These are phyloP conservation scores for Amphipoea lucens DNA, from an alignment of 2,888 invertebrate species.

Conservation along the genomic window DNA sequence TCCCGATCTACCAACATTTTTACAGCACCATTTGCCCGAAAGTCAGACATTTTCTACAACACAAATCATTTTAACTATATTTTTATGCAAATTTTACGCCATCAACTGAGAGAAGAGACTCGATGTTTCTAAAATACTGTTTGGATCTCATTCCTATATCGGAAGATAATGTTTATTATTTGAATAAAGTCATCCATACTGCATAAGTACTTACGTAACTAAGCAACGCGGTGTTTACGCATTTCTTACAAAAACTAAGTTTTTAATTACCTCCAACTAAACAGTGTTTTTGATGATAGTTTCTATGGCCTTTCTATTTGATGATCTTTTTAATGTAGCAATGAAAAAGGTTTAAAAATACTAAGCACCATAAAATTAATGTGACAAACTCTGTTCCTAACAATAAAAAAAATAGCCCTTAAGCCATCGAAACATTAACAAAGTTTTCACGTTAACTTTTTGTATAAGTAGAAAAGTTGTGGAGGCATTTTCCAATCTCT, in stretches of 20 bases:
- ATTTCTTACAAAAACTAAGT: not conserved
- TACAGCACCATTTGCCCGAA: constrained; percentile 83
- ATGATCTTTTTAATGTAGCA: constrained; percentile 24
- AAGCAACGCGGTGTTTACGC: not conserved
- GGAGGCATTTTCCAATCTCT: constrained; percentile 86
- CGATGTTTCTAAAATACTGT: constrained; percentile 63
- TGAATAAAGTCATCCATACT: constrained; percentile 24
- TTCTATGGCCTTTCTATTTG: constrained; percentile 23
- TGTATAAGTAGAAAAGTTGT: constrained; percentile 86
- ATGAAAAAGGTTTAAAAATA: constrained; percentile 61
- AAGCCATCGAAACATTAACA: constrained; percentile 79
- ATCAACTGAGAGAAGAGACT: constrained; percentile 60
- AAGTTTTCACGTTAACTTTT: constrained; percentile 86
- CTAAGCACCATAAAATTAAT: constrained; percentile 62
- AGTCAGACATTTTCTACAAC: constrained; percentile 82
- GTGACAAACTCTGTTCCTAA: constrained; percentile 68
- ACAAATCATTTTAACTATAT: constrained; percentile 83
- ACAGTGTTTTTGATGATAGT: constrained; percentile 23
- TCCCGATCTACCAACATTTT: constrained; percentile 83
- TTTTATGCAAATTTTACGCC: constrained; percentile 78
- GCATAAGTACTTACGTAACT: not conserved
- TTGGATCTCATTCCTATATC: constrained; percentile 59
- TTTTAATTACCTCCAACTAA: constrained; percentile 17
- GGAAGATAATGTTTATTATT: constrained; percentile 46
- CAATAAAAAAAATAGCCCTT: constrained; percentile 82